These are phyloP conservation scores for Baccha elongata DNA, from an alignment of 2,888 invertebrate species.

Conservation along the genomic window DNA sequence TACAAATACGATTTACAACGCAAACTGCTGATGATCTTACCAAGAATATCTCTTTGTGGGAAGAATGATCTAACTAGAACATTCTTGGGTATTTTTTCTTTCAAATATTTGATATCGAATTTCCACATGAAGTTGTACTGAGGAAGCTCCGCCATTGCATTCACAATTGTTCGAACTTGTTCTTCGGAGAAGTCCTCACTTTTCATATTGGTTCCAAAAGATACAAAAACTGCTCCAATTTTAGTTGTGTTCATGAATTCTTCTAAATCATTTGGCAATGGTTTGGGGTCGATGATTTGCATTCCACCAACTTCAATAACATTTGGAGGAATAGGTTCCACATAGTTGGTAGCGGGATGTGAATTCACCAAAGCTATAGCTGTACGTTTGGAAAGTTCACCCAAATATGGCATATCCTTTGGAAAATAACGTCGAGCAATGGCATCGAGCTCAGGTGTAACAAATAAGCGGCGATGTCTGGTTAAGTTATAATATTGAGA, in stretches of 20 bases:
- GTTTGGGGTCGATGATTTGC: slow-evolving; percentile 77
- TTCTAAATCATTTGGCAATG: slow-evolving; percentile 76
- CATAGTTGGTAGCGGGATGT: slow-evolving; percentile 78
- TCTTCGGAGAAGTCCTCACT: slow-evolving; percentile 62
- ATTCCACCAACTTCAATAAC: slow-evolving; percentile 80
- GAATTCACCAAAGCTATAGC: slow-evolving; percentile 78
- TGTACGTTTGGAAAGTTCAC: slow-evolving; percentile 74
- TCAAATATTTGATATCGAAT: slow-evolving; percentile 72
- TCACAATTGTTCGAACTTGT: slow-evolving; percentile 59
- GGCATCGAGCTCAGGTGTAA: slow-evolving; percentile 70
- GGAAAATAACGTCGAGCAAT: slow-evolving; percentile 68
- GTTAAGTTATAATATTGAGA: too few species aligned
- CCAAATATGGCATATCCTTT: slow-evolving; percentile 71
- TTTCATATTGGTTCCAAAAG: slow-evolving; percentile 78
- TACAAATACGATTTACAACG: too few species aligned
- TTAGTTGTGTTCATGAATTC: slow-evolving; percentile 76
- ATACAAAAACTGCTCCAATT: slow-evolving; percentile 79
- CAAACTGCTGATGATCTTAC: slow-evolving; percentile 53
- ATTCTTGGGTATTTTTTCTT: slow-evolving; percentile 74
- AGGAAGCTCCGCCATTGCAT: slow-evolving; percentile 75
- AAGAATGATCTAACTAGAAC: slow-evolving; percentile 62
- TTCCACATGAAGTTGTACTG: slow-evolving; percentile 81
- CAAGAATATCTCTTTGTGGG: slow-evolving; percentile 76
- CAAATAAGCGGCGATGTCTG: slow-evolving; percentile 50
- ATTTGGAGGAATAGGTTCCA: slow-evolving; percentile 79